Conservation (phyloP, 2,113 vertebrate genomes). For the Lampris megalopsis region DNA sequence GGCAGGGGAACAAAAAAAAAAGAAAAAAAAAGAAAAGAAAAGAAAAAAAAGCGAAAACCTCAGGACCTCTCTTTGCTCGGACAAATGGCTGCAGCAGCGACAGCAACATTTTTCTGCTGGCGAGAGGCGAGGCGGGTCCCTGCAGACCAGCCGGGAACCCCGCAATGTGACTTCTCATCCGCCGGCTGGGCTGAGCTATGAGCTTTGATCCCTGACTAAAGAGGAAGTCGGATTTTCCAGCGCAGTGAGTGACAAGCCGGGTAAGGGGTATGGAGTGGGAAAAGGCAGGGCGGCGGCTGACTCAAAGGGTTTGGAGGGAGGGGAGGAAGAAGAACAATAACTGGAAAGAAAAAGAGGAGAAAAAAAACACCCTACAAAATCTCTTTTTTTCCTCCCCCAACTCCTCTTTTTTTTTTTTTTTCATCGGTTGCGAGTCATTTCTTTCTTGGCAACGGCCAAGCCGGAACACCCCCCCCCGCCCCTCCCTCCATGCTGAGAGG, state of each 20-base stretch:
- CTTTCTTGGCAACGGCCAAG: slow-evolving; percentile 53
- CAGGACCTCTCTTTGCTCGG: slow-evolving; percentile 12
- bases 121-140: slow-evolving; percentile 23
- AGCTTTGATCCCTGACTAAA: slow-evolving; percentile 73
- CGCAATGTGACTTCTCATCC: slow-evolving; percentile 69
- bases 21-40: background rate
- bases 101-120: slow-evolving; percentile 23
- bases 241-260: slow-evolving; percentile 66
- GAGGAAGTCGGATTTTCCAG: slow-evolving; percentile 74
- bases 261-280: slow-evolving; percentile 37
- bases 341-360: background rate
- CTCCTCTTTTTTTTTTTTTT: slow-evolving; percentile 31
- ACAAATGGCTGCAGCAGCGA: slow-evolving; percentile 28
- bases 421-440: slow-evolving; percentile 55
- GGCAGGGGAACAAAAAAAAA: background rate
- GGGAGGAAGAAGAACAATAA: slow-evolving; percentile 2
- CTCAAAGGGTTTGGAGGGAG: slow-evolving; percentile 52
- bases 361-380: slow-evolving; percentile 26
- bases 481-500: slow-evolving; percentile 65
- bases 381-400: slow-evolving; percentile 51
- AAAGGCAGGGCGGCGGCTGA: slow-evolving; percentile 55
- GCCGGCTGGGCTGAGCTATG: slow-evolving; percentile 36
- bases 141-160: slow-evolving; percentile 49
- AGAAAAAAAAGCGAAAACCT: background rate
- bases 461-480: slow-evolving; percentile 54